Percentiles rank a stretch among this genome's conserved stretches.
Conservation (phyloP, 2,888 invertebrate species). For the Drosophila anomelani region DNA sequence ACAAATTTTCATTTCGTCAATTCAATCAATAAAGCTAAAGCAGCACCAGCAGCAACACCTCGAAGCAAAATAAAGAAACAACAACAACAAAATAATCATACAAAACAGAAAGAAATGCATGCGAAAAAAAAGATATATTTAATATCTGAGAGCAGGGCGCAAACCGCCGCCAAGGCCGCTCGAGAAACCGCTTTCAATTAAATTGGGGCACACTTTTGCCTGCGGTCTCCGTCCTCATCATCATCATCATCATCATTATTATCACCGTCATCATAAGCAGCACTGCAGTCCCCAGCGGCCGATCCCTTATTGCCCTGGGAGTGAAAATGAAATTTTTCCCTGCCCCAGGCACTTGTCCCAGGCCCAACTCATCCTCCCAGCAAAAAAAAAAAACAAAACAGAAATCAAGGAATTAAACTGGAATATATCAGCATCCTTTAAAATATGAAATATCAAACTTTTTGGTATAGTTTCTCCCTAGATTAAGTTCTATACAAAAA, state of each 20-base stretch:
- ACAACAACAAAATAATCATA: slow-evolving; percentile 8
- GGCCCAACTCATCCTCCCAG: slow-evolving; percentile 23
- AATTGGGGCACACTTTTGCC: slow-evolving; percentile 83
- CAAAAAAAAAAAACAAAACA: not conserved
- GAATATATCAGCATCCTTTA: not conserved
- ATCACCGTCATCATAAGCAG: slow-evolving; percentile 33
- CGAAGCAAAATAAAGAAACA: slow-evolving; percentile 5
- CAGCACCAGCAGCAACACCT: slow-evolving; percentile 25
- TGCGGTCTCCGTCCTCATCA: slow-evolving; percentile 57
- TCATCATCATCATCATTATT: slow-evolving; percentile 44
- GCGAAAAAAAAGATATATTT: not conserved
- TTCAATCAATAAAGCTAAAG: slow-evolving; percentile 66
- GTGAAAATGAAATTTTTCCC: slow-evolving; percentile 77
- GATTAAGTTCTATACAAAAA: not conserved
- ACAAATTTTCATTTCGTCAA: slow-evolving; percentile 80
- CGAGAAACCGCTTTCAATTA: slow-evolving; percentile 81
- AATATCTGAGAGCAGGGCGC: slow-evolving; percentile 5
- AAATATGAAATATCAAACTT: no score
- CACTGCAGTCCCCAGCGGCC: slow-evolving; percentile 54
- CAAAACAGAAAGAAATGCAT: slow-evolving; percentile 40
- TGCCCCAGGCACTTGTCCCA: slow-evolving; percentile 39
- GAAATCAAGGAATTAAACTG: not conserved
- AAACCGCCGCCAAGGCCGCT: slow-evolving; percentile 58
- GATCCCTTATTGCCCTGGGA: slow-evolving; percentile 69
- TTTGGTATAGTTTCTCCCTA: not conserved